Conservation (phyloP, 2,113 vertebrate species). For the Bos taurus region DNA sequence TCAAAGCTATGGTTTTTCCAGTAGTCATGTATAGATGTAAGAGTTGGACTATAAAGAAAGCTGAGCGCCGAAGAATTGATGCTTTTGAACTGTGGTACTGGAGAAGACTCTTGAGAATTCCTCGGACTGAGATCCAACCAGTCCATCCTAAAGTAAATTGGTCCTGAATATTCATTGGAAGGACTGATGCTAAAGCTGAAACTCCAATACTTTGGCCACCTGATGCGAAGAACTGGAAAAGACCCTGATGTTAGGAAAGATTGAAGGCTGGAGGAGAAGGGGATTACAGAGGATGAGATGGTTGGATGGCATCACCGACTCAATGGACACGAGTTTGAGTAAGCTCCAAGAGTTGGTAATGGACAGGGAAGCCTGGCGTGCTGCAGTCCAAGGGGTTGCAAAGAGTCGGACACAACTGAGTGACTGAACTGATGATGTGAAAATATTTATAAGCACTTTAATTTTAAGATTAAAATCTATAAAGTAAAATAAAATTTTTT, state of each 20-base stretch:
- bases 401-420: background rate
- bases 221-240: background rate
- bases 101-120: background rate
- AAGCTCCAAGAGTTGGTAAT: background rate
- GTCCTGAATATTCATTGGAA: background rate
- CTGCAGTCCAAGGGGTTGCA: background rate
- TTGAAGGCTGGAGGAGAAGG: background rate
- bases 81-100: background rate
- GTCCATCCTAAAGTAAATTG: background rate
- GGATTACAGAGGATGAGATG: background rate
- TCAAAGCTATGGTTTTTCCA: background rate
- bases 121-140: background rate
- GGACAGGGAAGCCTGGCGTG: background rate
- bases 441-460: background rate
- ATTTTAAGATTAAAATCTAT: background rate
- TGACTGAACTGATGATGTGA: background rate
- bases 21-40: background rate
- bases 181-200: background rate
- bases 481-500: background rate
- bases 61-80: background rate
- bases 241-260: background rate
- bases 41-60: background rate
- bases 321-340: background rate
- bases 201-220: background rate
- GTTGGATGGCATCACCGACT: background rate